Conservation (phyloP, 1,140 invertebrate species). For the Zophobas morio region DNA sequence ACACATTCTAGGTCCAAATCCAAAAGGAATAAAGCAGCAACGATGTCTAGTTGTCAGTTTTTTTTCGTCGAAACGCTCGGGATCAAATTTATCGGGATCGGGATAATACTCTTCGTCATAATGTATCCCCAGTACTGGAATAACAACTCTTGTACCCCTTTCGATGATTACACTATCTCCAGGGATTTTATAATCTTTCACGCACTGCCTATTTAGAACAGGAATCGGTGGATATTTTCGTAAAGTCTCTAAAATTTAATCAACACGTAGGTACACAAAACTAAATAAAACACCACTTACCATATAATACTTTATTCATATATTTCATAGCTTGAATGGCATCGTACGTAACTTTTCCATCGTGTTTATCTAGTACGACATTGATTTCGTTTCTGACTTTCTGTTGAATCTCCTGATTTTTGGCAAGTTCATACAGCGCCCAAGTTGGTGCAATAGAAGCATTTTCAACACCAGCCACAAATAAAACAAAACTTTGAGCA, state of each 20-base stretch:
- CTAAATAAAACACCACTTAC: conserved; percentile 35
- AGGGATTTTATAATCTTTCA: conserved; percentile 66
- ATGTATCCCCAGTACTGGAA: conserved; percentile 69
- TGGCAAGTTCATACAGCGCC: conserved; percentile 71
- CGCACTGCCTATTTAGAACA: conserved; percentile 50
- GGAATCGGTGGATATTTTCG: neutral
- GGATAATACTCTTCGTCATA: neutral
- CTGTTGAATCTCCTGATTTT: conserved; percentile 72
- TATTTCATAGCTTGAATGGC: conserved; percentile 67
- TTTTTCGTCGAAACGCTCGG: neutral
- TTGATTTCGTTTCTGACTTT: conserved; percentile 74
- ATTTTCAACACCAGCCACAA: conserved; percentile 69
- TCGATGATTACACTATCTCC: conserved; percentile 66
- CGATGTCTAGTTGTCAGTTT: neutral
- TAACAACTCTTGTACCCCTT: conserved; percentile 66
- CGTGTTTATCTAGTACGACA: conserved; percentile 45
- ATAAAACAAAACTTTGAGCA: too few species aligned
- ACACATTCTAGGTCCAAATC: neutral
- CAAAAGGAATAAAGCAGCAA: neutral
- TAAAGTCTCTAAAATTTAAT: too few species aligned
- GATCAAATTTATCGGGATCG: neutral
- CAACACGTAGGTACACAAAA: too few species aligned
- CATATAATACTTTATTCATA: conserved; percentile 63
- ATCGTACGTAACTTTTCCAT: conserved; percentile 65
- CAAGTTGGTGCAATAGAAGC: conserved; percentile 72